Percentiles rank a stretch among this genome's conserved stretches.
phyloP scores from a whole-genome alignment of 2,888 invertebrate species.

The Omphaloscelis lunosa region DNA sequence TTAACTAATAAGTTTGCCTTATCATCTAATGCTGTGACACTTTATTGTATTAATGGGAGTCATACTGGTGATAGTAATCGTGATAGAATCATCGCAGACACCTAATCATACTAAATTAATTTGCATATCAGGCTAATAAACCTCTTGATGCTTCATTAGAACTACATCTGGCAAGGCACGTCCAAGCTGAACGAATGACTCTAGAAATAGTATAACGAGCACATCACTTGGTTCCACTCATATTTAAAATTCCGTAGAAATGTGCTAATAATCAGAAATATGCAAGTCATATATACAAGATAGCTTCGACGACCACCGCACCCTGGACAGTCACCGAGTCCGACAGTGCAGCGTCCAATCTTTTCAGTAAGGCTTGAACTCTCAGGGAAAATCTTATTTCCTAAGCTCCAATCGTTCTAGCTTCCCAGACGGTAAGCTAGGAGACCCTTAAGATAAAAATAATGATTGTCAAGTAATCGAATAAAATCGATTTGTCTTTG shows the following conservation, averaged over 20 bases:
- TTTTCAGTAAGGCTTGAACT: not conserved
- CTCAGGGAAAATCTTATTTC: not conserved
- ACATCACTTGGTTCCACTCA: not conserved
- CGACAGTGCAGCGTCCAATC: not conserved
- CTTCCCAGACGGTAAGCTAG: too few relatives aligned
- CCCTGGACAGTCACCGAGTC: not conserved
- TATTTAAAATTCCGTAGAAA: not conserved
- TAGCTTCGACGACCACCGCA: not conserved
- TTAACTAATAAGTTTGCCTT: constrained; percentile 23
- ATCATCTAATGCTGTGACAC: constrained; percentile 5
- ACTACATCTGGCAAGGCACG: not conserved
- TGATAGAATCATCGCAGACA: constrained; percentile 14
- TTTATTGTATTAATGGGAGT: not conserved
- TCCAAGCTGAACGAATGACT: not conserved
- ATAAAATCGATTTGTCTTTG: not conserved
- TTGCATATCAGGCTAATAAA: constrained; percentile 9
- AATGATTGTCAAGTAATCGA: not conserved
- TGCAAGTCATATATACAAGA: not conserved
- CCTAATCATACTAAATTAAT: constrained; percentile 7
- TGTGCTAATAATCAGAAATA: not conserved
- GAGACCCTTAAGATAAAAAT: not conserved
- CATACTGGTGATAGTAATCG: not conserved
- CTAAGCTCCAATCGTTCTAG: not conserved
- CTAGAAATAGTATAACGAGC: not conserved
- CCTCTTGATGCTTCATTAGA: constrained; percentile 1